These are phyloP conservation scores for Phymatocera aterrima DNA, from an alignment of 2,888 invertebrate species.

Conservation along the genomic window DNA sequence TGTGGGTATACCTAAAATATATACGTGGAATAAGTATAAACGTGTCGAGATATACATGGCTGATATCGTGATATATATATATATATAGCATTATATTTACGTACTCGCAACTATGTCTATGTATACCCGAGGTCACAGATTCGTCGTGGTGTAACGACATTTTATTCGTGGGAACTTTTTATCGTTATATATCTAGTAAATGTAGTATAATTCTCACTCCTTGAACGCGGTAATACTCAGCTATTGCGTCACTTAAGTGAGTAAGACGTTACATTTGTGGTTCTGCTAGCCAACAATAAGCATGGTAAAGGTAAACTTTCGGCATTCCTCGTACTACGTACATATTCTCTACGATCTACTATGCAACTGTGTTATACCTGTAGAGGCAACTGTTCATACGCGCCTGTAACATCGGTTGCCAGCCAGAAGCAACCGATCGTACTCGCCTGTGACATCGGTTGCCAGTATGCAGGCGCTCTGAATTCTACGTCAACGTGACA, in stretches of 20 bases:
- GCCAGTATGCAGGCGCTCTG: not conserved
- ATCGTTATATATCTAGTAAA: too few species aligned
- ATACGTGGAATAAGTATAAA: conserved; percentile 42
- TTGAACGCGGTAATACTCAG: conserved; percentile 23
- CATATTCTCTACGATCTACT: too few species aligned
- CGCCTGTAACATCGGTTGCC: not conserved
- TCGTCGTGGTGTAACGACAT: conserved; percentile 52
- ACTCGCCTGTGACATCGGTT: not conserved
- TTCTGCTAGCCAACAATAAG: not conserved
- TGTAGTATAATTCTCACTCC: conserved; percentile 26
- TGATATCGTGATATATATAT: too few species aligned
- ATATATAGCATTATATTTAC: too few species aligned
- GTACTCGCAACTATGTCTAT: too few species aligned
- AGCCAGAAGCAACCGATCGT: not conserved
- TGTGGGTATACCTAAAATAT: conserved; percentile 21
- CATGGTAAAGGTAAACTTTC: not conserved
- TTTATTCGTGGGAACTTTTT: conserved; percentile 50
- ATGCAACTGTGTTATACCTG: too few species aligned
- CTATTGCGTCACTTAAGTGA: conserved; percentile 1
- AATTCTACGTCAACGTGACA: not conserved
- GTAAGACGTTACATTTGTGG: conserved; percentile 14
- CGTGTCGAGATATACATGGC: not conserved
- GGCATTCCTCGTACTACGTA: conserved; percentile 11
- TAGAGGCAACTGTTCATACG: not conserved
- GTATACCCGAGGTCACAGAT: conserved; percentile 49